These are phyloP conservation scores for Sepioteuthis lessoniana DNA, from an alignment of 2,888 invertebrate species.

Conservation along the genomic window DNA sequence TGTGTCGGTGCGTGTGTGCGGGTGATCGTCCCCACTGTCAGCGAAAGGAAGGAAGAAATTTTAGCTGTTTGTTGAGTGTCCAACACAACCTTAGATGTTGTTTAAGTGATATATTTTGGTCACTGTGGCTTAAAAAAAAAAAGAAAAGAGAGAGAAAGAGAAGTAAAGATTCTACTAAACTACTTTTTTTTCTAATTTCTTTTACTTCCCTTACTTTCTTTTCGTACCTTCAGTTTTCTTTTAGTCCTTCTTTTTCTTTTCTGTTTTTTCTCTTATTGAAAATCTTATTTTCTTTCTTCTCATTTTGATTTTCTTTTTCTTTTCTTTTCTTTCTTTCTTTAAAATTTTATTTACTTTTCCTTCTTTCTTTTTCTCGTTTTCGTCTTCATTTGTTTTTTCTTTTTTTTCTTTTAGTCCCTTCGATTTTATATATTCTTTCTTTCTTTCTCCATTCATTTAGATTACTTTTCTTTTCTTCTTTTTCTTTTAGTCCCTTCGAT, in stretches of 20 bases:
- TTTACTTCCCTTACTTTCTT: background rate
- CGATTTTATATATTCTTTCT: no score
- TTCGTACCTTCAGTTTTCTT: background rate
- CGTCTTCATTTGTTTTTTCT: no score
- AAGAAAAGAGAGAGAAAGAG: no score
- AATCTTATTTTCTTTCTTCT: no score
- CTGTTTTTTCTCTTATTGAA: no score
- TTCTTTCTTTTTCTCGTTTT: no score
- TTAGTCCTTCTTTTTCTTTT: no score
- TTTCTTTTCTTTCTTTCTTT: no score
- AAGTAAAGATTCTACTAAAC: no score
- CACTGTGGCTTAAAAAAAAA: background rate
- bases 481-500: background rate
- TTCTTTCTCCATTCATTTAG: background rate
- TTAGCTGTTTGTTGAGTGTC: slow-evolving; percentile 41
- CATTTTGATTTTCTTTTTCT: background rate
- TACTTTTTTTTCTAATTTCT: background rate
- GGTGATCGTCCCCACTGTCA: background rate
- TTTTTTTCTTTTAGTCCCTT: background rate
- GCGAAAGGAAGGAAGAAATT: background rate
- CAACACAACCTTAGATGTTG: background rate
- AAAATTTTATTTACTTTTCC: no score
- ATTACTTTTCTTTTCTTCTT: background rate
- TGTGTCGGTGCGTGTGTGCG: background rate
- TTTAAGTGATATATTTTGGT: slow-evolving; percentile 16